Conservation (phyloP, 2,888 invertebrate species). For the Rhagonycha fulva region DNA sequence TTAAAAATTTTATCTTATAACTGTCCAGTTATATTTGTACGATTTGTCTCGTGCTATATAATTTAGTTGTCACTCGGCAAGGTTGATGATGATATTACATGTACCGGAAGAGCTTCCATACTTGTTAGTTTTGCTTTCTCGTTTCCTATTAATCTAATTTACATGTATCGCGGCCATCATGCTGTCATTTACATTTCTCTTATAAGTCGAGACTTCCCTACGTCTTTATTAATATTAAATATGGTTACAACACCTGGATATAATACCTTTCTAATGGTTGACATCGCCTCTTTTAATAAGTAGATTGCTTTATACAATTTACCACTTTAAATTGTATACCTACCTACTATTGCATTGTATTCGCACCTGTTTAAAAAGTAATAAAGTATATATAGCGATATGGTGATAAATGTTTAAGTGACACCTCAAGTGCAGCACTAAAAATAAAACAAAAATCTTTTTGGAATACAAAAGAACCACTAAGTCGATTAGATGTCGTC, state of each 20-base stretch:
- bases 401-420: not conserved
- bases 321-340: not conserved
- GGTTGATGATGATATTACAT: constrained; percentile 44
- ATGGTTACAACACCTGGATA: constrained; percentile 21
- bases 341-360: not conserved
- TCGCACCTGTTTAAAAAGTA: not conserved
- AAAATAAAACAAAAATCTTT: not conserved
- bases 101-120: constrained; percentile 51
- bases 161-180: constrained; percentile 46
- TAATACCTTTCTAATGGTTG: not conserved
- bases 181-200: constrained; percentile 31
- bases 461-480: not conserved
- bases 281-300: not conserved
- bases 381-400: not conserved
- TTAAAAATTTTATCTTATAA: not conserved
- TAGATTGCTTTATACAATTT: not conserved
- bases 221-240: constrained; percentile 25
- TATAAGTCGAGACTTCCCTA: constrained; percentile 22
- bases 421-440: not conserved
- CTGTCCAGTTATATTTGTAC: not conserved
- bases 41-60: constrained; percentile 32
- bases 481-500: not conserved
- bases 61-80: constrained; percentile 43
- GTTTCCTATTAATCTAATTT: constrained; percentile 45
- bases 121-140: constrained; percentile 34